Base-by-base conservation (phyloP, 2,888 invertebrate genomes). In the Litoditis marina region DNA sequence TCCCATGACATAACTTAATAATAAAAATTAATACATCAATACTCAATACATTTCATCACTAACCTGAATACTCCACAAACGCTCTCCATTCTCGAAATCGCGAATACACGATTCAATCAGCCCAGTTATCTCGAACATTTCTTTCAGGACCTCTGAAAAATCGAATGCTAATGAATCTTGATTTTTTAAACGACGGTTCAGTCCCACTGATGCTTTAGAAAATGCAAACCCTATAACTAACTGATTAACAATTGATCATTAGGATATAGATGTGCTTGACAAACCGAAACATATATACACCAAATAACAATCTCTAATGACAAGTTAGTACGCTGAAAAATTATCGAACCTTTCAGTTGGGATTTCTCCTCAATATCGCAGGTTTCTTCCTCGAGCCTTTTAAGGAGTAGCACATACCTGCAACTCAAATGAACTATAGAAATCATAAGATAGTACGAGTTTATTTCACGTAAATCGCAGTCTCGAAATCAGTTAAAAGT, bases 51-150 rank as follows among this genome's bases (percentile, higher is more conserved):
- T n/a, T n/a, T n/a, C n/a, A n/a, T n/a, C n/a, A 6, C 49, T 49
- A 8, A 36, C 32, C 49, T 73, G 73, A 11, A 73, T 71, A 1
- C 51, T 22, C 32, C 68, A 56, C 1, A 73, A 54, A 5, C 63
- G 52, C 27, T 71, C 63, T 5, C 68, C 66, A 50, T 73, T 68
- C 50, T 68, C 70, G 36, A 57, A 68, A 4, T 70, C 64, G 1
- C 54, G n/a, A 58, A 73, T 70, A 47, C 70, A 73, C 2, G 63
- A 52, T 39, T 73, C 70, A 13, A 70, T 71, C 27, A 67, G 60
- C 0, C 59, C 65, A 6, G 70, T 63, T 8, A 71, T 57, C 30
- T 61, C 58, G 27, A 59, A 58, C 64, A 73, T 63, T 25, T 70
- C 65, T 19, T 19, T 19, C 6, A 68, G 22, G 1, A 62, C 66